Conservation (phyloP, 2,888 invertebrate species). For the Xestoiulus laeticollis region DNA sequence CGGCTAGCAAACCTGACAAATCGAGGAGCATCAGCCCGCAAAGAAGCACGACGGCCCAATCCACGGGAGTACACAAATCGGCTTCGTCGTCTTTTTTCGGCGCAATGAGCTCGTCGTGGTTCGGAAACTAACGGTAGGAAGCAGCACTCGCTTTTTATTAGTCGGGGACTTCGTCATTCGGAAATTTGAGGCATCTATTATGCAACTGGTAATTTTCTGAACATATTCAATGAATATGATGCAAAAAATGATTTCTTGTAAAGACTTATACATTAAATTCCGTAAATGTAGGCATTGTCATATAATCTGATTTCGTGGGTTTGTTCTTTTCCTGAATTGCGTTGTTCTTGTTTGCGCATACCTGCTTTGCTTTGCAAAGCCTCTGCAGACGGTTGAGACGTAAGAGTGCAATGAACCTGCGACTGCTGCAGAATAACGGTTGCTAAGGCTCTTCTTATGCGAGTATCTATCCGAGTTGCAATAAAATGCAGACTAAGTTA, state of each 20-base stretch:
- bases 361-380: background rate
- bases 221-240: background rate
- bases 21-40: slow-evolving; percentile 45
- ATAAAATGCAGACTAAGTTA: background rate
- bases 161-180: background rate
- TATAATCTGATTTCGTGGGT: background rate
- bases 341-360: background rate
- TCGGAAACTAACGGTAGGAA: slow-evolving; percentile 47
- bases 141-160: background rate
- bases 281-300: background rate
- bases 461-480: background rate
- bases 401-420: slow-evolving; percentile 41
- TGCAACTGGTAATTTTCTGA: background rate
- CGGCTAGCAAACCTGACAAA: slow-evolving; percentile 42
- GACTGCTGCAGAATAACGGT: background rate
- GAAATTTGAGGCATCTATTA: background rate
- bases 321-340: slow-evolving; percentile 12
- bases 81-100: slow-evolving; percentile 54
- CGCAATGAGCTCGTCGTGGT: slow-evolving; percentile 55
- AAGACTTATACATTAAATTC: background rate
- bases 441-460: slow-evolving; percentile 28
- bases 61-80: slow-evolving; percentile 51
- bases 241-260: background rate
- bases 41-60: background rate
- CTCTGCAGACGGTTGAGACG: background rate